Conservation (phyloP, 2,797 vertebrate species). For the Mus minutoides region DNA sequence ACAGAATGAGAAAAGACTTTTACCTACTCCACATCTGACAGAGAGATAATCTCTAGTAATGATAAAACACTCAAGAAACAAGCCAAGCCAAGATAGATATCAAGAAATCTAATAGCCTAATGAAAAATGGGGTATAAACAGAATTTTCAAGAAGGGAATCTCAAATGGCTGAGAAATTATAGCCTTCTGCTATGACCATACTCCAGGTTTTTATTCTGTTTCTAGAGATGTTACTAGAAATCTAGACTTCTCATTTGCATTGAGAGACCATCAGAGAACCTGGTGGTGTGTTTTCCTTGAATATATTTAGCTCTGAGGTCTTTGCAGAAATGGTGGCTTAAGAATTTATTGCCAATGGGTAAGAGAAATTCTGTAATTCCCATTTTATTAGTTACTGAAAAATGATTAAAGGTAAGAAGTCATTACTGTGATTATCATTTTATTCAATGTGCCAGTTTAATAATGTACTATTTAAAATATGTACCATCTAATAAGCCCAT, state of each 20-base stretch:
- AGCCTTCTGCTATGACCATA: background rate
- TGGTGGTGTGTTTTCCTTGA: background rate
- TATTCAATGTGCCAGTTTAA: background rate
- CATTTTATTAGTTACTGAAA: conserved; percentile 44
- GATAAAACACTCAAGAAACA: background rate
- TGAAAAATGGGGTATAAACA: background rate
- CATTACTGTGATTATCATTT: conserved; percentile 20
- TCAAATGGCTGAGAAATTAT: background rate
- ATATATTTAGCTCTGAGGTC: conserved; percentile 26
- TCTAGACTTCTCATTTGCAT: conserved; percentile 11
- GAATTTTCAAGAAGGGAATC: background rate
- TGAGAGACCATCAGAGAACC: background rate
- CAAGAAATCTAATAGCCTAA: background rate
- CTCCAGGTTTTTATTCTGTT: background rate
- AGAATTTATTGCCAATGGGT: conserved; percentile 43
- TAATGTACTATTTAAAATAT: conserved; percentile 27
- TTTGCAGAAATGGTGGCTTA: conserved; percentile 61
- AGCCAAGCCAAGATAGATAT: background rate
- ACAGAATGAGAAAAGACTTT: background rate
- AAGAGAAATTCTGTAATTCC: conserved; percentile 42
- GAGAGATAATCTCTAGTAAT: background rate
- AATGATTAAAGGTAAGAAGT: conserved; percentile 46
- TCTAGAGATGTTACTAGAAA: conserved; percentile 36
- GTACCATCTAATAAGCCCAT: background rate
- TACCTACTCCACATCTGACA: background rate